Evolutionary conservation across 2,888 invertebrate species (phyloP).

Genomic region (Cremastinae sp.): DNA sequence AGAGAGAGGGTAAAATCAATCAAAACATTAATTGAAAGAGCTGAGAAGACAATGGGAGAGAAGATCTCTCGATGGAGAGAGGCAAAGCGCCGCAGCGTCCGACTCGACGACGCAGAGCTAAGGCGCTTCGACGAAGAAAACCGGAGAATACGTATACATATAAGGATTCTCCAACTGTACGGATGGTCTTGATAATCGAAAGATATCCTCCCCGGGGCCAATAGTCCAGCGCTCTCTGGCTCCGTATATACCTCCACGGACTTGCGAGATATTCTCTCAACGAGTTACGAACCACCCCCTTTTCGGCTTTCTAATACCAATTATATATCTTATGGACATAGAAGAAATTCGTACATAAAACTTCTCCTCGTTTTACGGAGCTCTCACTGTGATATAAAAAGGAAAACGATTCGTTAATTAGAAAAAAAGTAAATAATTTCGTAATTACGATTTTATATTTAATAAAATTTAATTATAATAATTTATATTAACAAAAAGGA

Average conservation of each 20-base stretch:
- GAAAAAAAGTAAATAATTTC: too few species aligned
- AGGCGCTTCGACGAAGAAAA: constrained; percentile 68
- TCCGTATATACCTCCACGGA: constrained; percentile 17
- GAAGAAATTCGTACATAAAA: not conserved
- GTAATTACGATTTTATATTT: too few species aligned
- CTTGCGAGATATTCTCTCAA: constrained; percentile 23
- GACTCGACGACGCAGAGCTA: constrained; percentile 62
- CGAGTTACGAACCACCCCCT: constrained; percentile 47
- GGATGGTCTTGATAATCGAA: constrained; percentile 78
- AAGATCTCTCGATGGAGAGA: constrained; percentile 32
- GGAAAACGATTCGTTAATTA: too few species aligned
- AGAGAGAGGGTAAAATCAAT: constrained; percentile 77
- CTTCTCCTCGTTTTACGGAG: not conserved
- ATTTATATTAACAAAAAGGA: too few species aligned
- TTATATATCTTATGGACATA: constrained; percentile 15
- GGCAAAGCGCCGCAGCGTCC: constrained; percentile 45
- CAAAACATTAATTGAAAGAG: constrained; percentile 80
- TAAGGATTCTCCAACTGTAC: constrained; percentile 60
- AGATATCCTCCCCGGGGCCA: constrained; percentile 73
- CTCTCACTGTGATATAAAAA: too few species aligned
- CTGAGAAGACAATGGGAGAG: constrained; percentile 77
- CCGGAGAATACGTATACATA: constrained; percentile 16
- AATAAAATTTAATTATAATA: too few species aligned
- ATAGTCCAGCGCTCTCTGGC: constrained; percentile 63
- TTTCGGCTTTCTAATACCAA: constrained; percentile 16